These are phyloP conservation scores for Eremobia ochroleuca DNA, from an alignment of 2,888 invertebrate species.

Conservation along the genomic window DNA sequence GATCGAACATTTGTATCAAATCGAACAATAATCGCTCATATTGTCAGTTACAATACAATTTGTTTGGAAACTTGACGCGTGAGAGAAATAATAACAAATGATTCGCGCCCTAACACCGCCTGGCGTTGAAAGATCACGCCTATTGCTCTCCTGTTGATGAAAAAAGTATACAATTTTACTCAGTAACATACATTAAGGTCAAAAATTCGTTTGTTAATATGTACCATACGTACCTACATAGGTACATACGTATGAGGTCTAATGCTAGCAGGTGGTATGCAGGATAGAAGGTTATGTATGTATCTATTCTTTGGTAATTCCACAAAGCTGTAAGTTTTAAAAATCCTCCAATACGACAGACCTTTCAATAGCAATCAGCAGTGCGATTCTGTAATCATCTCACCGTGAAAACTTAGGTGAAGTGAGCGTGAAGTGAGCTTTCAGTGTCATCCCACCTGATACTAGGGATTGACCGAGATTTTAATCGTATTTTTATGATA, in stretches of 20 bases:
- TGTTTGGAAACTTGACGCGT: conserved; percentile 90
- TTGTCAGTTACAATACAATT: conserved; percentile 91
- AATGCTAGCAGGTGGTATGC: background rate
- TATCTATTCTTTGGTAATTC: background rate
- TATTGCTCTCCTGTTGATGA: conserved; percentile 89
- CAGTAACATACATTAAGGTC: conserved; percentile 65
- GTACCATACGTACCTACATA: background rate
- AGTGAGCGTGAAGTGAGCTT: too few relatives aligned
- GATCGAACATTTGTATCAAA: conserved; percentile 84
- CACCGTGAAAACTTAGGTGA: too few relatives aligned
- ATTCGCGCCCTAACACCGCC: conserved; percentile 90
- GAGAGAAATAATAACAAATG: conserved; percentile 91
- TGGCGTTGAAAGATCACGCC: conserved; percentile 91
- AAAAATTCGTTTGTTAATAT: conserved; percentile 52
- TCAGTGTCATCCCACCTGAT: too few relatives aligned
- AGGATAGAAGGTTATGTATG: background rate
- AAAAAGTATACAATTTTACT: conserved; percentile 80
- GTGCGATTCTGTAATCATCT: too few relatives aligned
- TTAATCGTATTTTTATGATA: too few relatives aligned
- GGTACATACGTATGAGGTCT: conserved; percentile 8
- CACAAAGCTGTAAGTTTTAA: background rate
- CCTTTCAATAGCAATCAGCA: background rate
- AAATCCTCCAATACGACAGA: background rate
- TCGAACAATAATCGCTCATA: conserved; percentile 90
- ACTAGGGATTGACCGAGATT: too few relatives aligned